phyloP scores from a whole-genome alignment of 2,888 invertebrate species.

The Scaptomyza parva region DNA sequence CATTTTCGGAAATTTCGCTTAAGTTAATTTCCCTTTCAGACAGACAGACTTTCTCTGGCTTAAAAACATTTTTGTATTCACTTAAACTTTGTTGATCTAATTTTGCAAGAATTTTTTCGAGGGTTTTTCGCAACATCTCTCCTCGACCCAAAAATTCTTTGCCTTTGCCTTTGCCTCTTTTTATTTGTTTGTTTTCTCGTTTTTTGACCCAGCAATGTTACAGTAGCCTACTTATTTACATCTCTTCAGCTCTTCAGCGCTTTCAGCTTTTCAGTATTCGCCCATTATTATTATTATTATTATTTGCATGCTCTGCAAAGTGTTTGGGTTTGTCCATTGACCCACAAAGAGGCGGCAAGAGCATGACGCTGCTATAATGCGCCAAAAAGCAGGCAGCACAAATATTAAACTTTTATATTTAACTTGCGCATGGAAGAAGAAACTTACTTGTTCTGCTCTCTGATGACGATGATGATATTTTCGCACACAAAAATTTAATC shows the following conservation, averaged over 20 bases:
- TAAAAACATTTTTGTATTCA: slow-evolving; percentile 2
- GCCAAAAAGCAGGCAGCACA: slow-evolving; percentile 49
- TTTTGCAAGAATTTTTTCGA: slow-evolving; percentile 22
- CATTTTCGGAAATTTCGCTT: slow-evolving; percentile 49
- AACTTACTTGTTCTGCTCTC: slow-evolving; percentile 37
- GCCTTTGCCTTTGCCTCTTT: slow-evolving; percentile 5
- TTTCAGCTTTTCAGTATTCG: slow-evolving; percentile 1
- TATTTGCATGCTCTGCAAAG: slow-evolving; percentile 24
- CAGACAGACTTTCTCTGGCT: too few species aligned
- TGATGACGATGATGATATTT: not conserved
- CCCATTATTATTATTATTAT: slow-evolving; percentile 7
- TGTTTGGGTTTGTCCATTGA: slow-evolving; percentile 41
- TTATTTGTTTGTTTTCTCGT: slow-evolving; percentile 1
- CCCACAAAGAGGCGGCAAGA: slow-evolving; percentile 48
- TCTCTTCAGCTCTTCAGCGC: not conserved
- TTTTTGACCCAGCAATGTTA: slow-evolving; percentile 3
- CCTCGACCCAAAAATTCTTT: not conserved
- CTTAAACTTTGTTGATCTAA: slow-evolving; percentile 19
- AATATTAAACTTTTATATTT: slow-evolving; percentile 38
- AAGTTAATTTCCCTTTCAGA: slow-evolving; percentile 60
- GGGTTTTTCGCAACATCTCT: not conserved
- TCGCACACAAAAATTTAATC: slow-evolving; percentile 1
- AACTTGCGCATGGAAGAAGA: slow-evolving; percentile 20
- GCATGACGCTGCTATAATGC: slow-evolving; percentile 27
- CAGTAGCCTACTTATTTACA: slow-evolving; percentile 7